A percentile compares a stretch with the other conserved stretches of the same genome.
phyloP scores from a whole-genome alignment of 2,797 vertebrate genomes.

The Sebastes matsubarae region DNA sequence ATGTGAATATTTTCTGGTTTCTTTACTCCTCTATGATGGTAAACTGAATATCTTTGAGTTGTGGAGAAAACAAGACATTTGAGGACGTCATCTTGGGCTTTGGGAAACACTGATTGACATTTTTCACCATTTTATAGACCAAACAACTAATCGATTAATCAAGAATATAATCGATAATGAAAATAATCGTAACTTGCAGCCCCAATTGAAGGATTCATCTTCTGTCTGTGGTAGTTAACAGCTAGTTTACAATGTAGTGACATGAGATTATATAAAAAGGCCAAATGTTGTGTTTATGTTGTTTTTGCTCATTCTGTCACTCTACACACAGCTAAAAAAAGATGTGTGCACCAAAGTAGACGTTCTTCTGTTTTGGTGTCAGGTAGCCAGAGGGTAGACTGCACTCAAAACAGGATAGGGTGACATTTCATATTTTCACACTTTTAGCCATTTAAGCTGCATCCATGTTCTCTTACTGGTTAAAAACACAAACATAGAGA shows the following conservation, averaged over 20 bases:
- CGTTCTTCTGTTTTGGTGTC: not conserved
- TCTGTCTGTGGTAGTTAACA: not conserved
- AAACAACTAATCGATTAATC: too few species aligned
- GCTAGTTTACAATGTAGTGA: not conserved
- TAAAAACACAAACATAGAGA: not conserved
- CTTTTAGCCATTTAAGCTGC: not conserved
- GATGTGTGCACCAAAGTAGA: not conserved
- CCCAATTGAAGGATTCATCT: not conserved
- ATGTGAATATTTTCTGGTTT: too few species aligned
- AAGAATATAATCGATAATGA: too few species aligned
- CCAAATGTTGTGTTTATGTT: not conserved
- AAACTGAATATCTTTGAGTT: too few species aligned
- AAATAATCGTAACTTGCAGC: too few species aligned
- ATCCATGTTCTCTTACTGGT: not conserved
- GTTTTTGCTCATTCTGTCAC: not conserved
- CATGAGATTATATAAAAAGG: not conserved
- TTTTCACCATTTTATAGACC: too few species aligned
- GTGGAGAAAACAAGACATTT: too few species aligned
- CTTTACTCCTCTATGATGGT: too few species aligned
- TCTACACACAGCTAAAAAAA: not conserved
- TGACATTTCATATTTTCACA: not conserved
- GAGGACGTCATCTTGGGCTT: too few species aligned
- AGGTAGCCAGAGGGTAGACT: not conserved
- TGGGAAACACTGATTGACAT: too few species aligned
- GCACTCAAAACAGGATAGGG: not conserved